Evolutionary conservation across 2,888 invertebrate species (phyloP).

Genomic region (Trachelus iudaicus): DNA sequence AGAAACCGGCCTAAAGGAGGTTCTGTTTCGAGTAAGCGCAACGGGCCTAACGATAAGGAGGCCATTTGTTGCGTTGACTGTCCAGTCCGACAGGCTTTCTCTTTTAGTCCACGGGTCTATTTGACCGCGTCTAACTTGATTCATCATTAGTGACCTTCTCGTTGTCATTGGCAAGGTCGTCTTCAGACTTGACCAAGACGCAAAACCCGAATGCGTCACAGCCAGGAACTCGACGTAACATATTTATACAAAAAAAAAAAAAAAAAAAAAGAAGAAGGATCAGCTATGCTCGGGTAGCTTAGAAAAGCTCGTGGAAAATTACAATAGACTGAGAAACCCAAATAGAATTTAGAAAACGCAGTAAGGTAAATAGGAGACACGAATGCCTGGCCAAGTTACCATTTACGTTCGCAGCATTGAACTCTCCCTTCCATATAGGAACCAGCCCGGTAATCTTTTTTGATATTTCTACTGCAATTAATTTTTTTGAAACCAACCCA

Average conservation of each 20-base stretch:
- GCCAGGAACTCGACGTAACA: neutral
- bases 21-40: slow-evolving; percentile 15
- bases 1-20: neutral
- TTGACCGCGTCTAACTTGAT: neutral
- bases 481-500: neutral
- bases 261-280: neutral
- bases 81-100: slow-evolving; percentile 19
- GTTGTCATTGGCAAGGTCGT: slow-evolving; percentile 18
- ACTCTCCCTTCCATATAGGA: neutral
- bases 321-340: too few relatives aligned
- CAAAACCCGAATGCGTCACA: neutral
- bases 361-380: neutral
- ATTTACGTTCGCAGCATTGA: neutral
- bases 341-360: neutral
- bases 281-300: neutral
- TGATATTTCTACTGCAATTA: neutral
- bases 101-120: neutral
- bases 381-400: neutral
- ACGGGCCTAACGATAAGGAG: slow-evolving; percentile 14
- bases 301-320: too few relatives aligned
- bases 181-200: neutral
- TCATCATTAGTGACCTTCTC: slow-evolving; percentile 4
- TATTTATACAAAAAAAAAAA: neutral
- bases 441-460: neutral
- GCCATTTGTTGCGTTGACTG: slow-evolving; percentile 12